Conservation (phyloP, 2,797 vertebrate genomes). For the Helicolenus hilgendorfi region DNA sequence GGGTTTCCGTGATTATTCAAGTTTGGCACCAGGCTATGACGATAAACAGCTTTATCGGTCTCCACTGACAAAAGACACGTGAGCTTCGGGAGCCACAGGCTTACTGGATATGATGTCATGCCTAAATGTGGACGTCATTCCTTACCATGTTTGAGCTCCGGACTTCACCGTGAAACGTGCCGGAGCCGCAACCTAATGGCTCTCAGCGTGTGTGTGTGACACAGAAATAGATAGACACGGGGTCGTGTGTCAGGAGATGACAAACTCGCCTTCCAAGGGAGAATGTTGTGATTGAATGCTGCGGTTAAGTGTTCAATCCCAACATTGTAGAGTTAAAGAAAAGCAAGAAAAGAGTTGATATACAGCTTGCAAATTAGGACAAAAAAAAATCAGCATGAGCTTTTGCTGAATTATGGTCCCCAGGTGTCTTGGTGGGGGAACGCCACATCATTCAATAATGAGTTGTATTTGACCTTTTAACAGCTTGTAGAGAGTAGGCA, state of each 20-base stretch:
- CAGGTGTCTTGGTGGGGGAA: neutral
- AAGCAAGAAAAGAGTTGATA: neutral
- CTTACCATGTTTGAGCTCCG: slow-evolving; percentile 75
- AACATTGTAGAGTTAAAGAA: neutral
- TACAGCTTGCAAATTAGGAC: neutral
- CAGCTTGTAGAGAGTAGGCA: neutral
- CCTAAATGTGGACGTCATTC: slow-evolving; percentile 74
- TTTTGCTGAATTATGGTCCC: neutral
- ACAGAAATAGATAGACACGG: slow-evolving; percentile 65
- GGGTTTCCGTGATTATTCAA: neutral
- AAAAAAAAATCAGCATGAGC: neutral
- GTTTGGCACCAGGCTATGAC: neutral
- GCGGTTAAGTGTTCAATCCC: slow-evolving; percentile 31
- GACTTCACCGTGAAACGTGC: slow-evolving; percentile 55
- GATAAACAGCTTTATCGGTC: neutral
- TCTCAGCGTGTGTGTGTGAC: slow-evolving; percentile 42
- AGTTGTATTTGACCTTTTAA: neutral
- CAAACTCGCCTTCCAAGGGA: neutral
- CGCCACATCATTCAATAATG: neutral
- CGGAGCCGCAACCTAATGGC: slow-evolving; percentile 26
- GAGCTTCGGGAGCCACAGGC: neutral
- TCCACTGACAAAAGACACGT: neutral
- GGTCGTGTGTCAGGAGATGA: slow-evolving; percentile 50
- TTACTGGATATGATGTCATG: slow-evolving; percentile 50
- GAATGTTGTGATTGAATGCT: slow-evolving; percentile 22